Evolutionary conservation across 2,113 vertebrate species (phyloP).

Genomic region (Gambusia holbrooki): DNA sequence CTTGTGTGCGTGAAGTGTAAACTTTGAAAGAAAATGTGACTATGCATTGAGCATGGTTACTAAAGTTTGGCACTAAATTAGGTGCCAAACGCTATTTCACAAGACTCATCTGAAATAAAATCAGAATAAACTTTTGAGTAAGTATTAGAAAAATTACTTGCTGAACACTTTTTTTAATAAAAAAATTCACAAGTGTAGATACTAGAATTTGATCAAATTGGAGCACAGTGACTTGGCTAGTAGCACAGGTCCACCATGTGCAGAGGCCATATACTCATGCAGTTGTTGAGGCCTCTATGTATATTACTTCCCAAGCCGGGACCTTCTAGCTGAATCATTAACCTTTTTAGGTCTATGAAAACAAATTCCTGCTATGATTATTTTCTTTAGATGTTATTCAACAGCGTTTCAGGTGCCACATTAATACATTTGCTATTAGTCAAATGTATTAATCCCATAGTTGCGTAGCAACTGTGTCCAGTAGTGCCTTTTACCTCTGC

Average conservation of each 20-base stretch:
- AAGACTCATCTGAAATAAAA: too few species aligned
- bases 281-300: background rate
- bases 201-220: too few species aligned
- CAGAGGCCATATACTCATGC: too few species aligned
- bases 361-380: conserved; percentile 8
- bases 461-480: conserved; percentile 55
- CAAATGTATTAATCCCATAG: conserved; percentile 16
- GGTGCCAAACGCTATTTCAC: too few species aligned
- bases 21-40: background rate
- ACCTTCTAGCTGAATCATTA: background rate
- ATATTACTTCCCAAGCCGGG: background rate
- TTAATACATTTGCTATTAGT: conserved; percentile 29
- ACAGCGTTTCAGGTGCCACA: conserved; percentile 11
- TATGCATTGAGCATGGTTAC: too few species aligned
- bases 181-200: too few species aligned
- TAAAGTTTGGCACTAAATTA: too few species aligned
- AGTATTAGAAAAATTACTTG: too few species aligned
- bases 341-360: background rate
- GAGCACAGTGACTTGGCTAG: too few species aligned
- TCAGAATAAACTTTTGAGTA: too few species aligned
- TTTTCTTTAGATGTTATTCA: conserved; percentile 29
- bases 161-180: too few species aligned
- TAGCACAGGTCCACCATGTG: too few species aligned
- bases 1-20: background rate
- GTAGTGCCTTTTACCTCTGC: conserved; percentile 9